Percentiles rank a stretch among this genome's conserved stretches.
phyloP scores from a whole-genome alignment of 2,113 vertebrate genomes.

The Rhagologus leucostigma region DNA sequence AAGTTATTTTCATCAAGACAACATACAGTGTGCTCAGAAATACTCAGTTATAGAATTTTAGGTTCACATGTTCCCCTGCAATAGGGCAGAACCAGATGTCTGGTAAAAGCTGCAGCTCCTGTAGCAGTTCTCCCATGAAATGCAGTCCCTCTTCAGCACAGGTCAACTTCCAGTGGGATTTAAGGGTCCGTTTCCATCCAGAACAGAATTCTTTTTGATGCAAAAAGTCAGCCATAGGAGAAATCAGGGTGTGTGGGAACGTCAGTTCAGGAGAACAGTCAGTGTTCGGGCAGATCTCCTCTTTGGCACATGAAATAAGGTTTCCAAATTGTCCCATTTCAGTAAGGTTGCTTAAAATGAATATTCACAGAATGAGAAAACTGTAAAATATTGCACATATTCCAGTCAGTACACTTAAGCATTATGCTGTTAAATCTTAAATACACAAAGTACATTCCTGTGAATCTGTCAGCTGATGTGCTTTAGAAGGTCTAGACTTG shows the following conservation, averaged over 20 bases:
- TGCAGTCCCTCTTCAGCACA: not conserved
- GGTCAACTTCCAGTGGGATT: not conserved
- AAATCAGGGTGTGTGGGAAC: conserved; percentile 12
- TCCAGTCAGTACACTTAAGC: conserved; percentile 62
- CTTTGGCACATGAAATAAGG: conserved; percentile 60
- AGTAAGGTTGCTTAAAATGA: conserved; percentile 80
- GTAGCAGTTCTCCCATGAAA: not conserved
- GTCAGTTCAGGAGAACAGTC: conserved; percentile 24
- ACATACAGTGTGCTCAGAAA: conserved; percentile 36
- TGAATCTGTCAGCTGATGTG: conserved; percentile 4
- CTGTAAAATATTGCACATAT: conserved; percentile 68
- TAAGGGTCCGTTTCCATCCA: conserved; percentile 6
- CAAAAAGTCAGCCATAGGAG: conserved; percentile 33
- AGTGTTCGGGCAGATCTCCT: conserved; percentile 45
- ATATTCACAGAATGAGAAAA: conserved; percentile 77
- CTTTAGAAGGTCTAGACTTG: not conserved
- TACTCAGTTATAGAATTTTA: conserved; percentile 45
- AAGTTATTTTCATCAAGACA: conserved; percentile 37
- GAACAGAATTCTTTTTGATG: not conserved
- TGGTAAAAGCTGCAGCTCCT: conserved; percentile 21
- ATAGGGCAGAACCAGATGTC: conserved; percentile 32
- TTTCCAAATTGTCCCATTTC: conserved; percentile 76
- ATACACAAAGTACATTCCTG: conserved; percentile 48
- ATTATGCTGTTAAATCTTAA: conserved; percentile 31
- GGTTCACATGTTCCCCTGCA: conserved; percentile 61